Evolutionary conservation across 1,140 invertebrate species (phyloP).

Genomic region (Centruroides vittatus): DNA sequence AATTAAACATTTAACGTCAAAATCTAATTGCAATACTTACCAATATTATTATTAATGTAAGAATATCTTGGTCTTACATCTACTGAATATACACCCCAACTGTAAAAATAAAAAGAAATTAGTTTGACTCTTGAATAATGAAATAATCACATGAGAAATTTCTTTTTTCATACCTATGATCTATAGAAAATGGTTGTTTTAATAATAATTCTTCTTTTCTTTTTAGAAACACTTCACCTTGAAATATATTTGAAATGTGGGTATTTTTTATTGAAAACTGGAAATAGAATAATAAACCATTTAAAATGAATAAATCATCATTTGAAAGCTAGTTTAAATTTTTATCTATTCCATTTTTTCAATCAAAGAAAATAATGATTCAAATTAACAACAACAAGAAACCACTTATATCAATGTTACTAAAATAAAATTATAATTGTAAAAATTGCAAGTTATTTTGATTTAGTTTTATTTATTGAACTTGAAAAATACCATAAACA

Average conservation of each 20-base stretch:
- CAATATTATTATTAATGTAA: slow-evolving; percentile 7
- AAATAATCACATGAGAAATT: not conserved
- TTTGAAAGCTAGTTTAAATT: no score
- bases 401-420: no score
- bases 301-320: no score
- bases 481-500: no score
- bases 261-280: slow-evolving; percentile 5
- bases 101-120: not conserved
- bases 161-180: slow-evolving; percentile 4
- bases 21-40: not conserved
- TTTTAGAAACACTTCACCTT: slow-evolving; percentile 8
- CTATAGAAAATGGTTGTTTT: not conserved
- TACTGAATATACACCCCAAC: slow-evolving; percentile 7
- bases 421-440: no score
- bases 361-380: no score
- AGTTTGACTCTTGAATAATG: not conserved
- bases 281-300: not conserved
- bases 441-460: no score
- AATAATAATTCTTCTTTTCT: slow-evolving; percentile 8
- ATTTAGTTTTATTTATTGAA: no score
- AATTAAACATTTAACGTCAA: no score
- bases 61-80: slow-evolving; percentile 2
- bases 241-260: slow-evolving; percentile 6
- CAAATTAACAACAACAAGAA: no score
- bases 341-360: no score